These are phyloP conservation scores for Brenthis daphne DNA, from an alignment of 2,888 invertebrate genomes.

Conservation along the genomic window DNA sequence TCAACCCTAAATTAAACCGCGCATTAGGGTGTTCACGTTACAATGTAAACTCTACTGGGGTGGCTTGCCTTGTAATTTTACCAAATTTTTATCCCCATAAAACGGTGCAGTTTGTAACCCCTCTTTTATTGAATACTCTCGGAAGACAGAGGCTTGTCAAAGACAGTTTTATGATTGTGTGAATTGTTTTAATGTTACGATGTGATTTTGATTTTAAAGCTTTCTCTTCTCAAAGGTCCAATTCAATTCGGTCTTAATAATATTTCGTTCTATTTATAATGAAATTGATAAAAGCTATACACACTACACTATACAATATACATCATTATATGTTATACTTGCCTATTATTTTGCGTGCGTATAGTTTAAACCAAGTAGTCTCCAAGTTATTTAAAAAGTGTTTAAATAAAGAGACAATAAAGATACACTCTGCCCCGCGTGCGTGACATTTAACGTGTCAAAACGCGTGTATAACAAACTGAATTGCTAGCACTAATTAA, in stretches of 20 bases:
- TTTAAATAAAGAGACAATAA: neutral
- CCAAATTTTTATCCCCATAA: constrained; percentile 76
- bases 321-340: too few species aligned
- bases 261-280: too few species aligned
- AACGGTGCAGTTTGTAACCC: constrained; percentile 55
- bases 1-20: constrained; percentile 71
- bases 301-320: too few species aligned
- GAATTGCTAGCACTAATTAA: constrained; percentile 35
- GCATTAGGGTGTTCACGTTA: constrained; percentile 80
- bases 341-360: too few species aligned
- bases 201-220: neutral
- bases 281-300: too few species aligned
- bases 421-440: neutral
- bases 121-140: constrained; percentile 57
- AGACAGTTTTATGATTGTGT: constrained; percentile 55
- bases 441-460: constrained; percentile 29
- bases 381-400: neutral
- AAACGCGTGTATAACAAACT: constrained; percentile 23
- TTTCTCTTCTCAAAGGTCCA: too few species aligned
- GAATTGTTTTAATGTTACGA: constrained; percentile 13
- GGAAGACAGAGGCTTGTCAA: constrained; percentile 62
- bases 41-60: constrained; percentile 77
- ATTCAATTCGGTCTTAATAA: too few species aligned
- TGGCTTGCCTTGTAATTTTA: constrained; percentile 78
- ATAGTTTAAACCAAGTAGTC: too few species aligned